Conservation (phyloP, 2,888 invertebrate species). For the Diaperis boleti region DNA sequence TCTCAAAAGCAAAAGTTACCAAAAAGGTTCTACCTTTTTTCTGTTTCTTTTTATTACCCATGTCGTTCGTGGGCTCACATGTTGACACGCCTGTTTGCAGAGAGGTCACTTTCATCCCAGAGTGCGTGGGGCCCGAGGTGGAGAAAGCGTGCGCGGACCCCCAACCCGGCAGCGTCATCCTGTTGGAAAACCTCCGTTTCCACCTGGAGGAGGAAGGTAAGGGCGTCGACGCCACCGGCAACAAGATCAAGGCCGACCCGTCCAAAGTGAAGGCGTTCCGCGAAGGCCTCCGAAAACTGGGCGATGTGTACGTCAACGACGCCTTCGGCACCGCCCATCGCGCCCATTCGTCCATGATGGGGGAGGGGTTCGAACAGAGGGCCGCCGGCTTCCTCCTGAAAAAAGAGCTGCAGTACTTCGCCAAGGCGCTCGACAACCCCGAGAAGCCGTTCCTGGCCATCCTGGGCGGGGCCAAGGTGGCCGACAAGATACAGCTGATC, state of each 20-base stretch:
- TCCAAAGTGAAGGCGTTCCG: constrained; percentile 89
- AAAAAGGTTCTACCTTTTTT: constrained; percentile 22
- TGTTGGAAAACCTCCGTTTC: constrained; percentile 96
- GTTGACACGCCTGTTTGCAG: constrained; percentile 57
- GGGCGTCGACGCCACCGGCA: constrained; percentile 90
- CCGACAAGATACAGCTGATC: constrained; percentile 98
- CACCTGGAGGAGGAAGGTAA: constrained; percentile 99
- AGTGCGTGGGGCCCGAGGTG: constrained; percentile 94
- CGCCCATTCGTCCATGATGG: constrained; percentile 97
- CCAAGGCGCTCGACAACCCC: constrained; percentile 96
- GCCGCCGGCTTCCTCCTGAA: constrained; percentile 97
- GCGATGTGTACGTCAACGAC: constrained; percentile 99
- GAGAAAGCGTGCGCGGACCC: constrained; percentile 93
- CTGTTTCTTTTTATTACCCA: constrained; percentile 4
- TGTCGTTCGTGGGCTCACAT: no score
- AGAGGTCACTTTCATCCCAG: constrained; percentile 82
- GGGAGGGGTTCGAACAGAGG: constrained; percentile 86
- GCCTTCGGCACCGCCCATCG: constrained; percentile 97
- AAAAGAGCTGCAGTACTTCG: constrained; percentile 97
- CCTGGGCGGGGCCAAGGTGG: constrained; percentile 98
- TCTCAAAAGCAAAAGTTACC: constrained; percentile 11
- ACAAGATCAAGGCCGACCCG: constrained; percentile 91
- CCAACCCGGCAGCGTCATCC: constrained; percentile 86
- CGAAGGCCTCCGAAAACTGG: constrained; percentile 89
- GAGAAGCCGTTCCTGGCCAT: constrained; percentile 98